Base-by-base conservation (phyloP, 2,797 vertebrate genomes). In the Lophotriccus pileatus region DNA sequence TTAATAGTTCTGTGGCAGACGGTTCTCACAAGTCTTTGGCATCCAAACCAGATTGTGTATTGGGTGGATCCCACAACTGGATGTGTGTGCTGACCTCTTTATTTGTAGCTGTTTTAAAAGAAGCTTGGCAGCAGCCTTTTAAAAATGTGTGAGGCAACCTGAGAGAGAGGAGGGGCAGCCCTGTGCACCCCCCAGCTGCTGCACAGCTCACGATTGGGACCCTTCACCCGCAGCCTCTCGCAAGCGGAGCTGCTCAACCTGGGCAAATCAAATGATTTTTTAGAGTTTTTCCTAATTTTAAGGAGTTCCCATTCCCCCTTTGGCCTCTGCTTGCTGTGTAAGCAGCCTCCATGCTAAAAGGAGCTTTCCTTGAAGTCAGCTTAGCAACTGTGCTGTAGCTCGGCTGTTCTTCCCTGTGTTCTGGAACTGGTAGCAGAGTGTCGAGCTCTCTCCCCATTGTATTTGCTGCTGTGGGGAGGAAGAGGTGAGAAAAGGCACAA, bases 1-100 rank as follows among this genome's bases (percentile, higher is more conserved):
- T 63, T 74, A 50, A 18, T 79, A 84, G 75, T 80, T 93, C 73
- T 96, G 87, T 95, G 87, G 74, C 92, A 95, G 94, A 94, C 95
- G 96, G 93, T 97, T 94, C 93, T 98, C 97, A 97, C 97, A 98
- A 98, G 98, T 98, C 98, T 98, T 98, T 98, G 98, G 98, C 97
- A 97, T 97, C 97, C 95, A 78, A 95, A 96, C 94, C 90, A 89
- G 94, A 90, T 85, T 95, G 86, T 95, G 69, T 94, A 94, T 95
- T 95, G 90, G 96, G 96, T 95, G 95, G 94, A 93, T 98, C 97
- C 97, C 97, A 96, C 96, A 98, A 97, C 97, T 98, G 98, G 98
- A 98, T 94, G 95, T 97, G 94, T 94, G 72, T 86, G 55, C 87
- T 92, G 96, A 94, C 68, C 82, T 90, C 84, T 93, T 91, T 28